Evolutionary conservation across 2,888 invertebrate genomes (phyloP), one percentile per base, ranked within the genome.

Genomic region (Yponomeuta malinellus): DNA sequence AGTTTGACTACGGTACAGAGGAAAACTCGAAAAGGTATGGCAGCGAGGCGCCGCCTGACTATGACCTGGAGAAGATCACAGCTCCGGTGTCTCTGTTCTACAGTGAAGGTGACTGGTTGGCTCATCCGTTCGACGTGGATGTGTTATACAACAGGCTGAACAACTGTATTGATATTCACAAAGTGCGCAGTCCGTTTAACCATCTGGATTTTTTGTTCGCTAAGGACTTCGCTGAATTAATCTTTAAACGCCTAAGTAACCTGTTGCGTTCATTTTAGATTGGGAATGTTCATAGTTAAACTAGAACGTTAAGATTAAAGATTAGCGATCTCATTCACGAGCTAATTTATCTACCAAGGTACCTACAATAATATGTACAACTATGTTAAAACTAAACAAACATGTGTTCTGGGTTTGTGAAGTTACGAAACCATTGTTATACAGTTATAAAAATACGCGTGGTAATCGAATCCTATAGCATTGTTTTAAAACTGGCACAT

Each of bases 31-130:
- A 93, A 69, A 78, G 74, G 63, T 92, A 91, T 70, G 88, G 87
- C 0, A 71, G 72, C 0, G 72, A 70, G 1, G 69, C 71, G 10
- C 88, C 91, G 10, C 88, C 89, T 0, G 75, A 75, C 12, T 92
- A 91, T 73, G 72, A 75, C 1, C 71, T 90, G 67, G 77, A 78
- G 6, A 82, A 81, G 10, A 76, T 91, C 15, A 74, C 72, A 1
- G 78, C 83, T 0, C 90, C 90, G 0, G 81, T 91, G 6, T 81
- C 83, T 9, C 74, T 92, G 69, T 83, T 89, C 69, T 88, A 87
- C 74, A 86, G 87, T 48, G 83, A 84, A 3, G 93, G 94, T 23
- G 96, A 97, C 81, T 94, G 94, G 93, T 80, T 96, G 31, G 93
- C 95, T 1, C 86, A 92, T 70, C 89, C 93, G 3, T 81, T 82